Conservation (phyloP, 2,888 invertebrate genomes). For the Eupithecia subfuscata region DNA sequence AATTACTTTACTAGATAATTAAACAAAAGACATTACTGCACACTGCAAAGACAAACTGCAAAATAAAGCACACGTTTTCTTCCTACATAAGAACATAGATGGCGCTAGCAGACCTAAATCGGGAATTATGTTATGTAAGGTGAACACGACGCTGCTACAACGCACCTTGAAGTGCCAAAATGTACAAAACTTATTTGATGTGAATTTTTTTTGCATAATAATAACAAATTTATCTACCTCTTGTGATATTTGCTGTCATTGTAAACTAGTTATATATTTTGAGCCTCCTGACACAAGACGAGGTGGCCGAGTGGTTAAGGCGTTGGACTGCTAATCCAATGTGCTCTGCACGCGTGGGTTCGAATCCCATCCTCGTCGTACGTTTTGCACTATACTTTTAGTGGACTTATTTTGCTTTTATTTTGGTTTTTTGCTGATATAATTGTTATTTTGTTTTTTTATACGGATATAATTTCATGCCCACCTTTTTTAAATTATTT, state of each 20-base stretch:
- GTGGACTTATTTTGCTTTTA: no score
- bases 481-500: not conserved
- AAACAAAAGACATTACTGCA: not conserved
- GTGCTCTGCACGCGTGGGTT: conserved; percentile 94
- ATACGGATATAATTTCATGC: not conserved
- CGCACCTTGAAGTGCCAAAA: not conserved
- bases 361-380: conserved; percentile 92
- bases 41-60: not conserved
- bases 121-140: not conserved
- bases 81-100: not conserved
- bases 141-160: not conserved
- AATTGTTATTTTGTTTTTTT: not conserved
- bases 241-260: no score
- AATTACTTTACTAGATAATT: not conserved
- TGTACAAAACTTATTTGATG: not conserved
- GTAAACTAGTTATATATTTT: conserved; percentile 55
- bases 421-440: no score
- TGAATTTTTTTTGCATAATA: no score
- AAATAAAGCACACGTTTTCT: not conserved
- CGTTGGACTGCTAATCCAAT: conserved; percentile 94
- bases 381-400: conserved; percentile 46
- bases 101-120: not conserved
- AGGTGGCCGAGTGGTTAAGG: conserved; percentile 94
- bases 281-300: conserved; percentile 72
- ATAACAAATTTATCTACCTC: not conserved